These are phyloP conservation scores for Orestias chungarensis DNA, from an alignment of 2,797 vertebrate genomes.

Conservation along the genomic window DNA sequence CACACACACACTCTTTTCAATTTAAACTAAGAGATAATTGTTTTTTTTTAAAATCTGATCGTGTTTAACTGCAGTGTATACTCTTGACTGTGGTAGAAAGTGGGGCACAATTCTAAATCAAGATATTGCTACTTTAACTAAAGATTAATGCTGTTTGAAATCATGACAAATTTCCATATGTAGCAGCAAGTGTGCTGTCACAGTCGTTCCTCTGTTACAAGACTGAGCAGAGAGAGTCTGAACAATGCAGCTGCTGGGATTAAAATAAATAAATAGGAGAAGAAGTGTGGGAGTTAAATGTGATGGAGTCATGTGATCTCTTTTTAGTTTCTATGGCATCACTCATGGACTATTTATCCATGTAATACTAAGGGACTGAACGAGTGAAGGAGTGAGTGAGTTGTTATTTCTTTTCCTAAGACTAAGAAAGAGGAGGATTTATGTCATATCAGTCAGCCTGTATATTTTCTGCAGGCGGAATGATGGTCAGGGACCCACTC, in stretches of 20 bases:
- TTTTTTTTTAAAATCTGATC: constrained; percentile 60
- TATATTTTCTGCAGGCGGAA: constrained; percentile 62
- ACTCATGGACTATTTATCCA: constrained; percentile 50
- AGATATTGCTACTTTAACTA: constrained; percentile 46
- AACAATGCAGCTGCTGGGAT: constrained; percentile 48
- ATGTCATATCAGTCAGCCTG: constrained; percentile 56
- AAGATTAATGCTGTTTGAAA: constrained; percentile 28
- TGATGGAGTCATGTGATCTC: constrained; percentile 56
- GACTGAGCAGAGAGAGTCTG: constrained; percentile 27
- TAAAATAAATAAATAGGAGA: constrained; percentile 12
- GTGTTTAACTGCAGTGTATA: constrained; percentile 48
- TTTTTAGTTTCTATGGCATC: constrained; percentile 65
- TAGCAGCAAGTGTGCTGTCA: constrained; percentile 17
- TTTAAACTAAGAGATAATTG: constrained; percentile 46
- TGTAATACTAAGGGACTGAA: constrained; percentile 53
- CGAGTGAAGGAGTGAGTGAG: constrained; percentile 30
- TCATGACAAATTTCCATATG: background rate
- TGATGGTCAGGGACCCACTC: constrained; percentile 69
- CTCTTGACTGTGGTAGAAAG: constrained; percentile 44
- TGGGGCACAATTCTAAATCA: constrained; percentile 55
- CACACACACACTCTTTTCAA: constrained; percentile 35
- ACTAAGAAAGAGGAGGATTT: constrained; percentile 65
- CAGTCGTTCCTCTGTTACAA: constrained; percentile 22
- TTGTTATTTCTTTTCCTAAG: constrained; percentile 30
- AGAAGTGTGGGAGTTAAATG: constrained; percentile 51